Conservation (phyloP, 2,888 invertebrate species). For the Adelphocoris suturalis region DNA sequence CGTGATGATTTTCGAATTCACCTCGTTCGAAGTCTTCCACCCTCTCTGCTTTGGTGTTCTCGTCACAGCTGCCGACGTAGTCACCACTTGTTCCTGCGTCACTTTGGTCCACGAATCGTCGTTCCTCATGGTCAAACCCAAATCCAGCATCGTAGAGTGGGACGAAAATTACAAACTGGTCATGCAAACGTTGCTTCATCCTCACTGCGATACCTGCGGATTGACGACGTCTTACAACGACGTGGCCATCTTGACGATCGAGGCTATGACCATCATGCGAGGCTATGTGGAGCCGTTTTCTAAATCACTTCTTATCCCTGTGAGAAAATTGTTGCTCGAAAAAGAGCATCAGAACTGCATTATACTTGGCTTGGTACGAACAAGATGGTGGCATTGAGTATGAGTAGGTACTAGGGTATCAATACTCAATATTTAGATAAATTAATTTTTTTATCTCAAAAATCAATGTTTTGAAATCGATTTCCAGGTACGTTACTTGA, state of each 20-base stretch:
- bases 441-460: too few species aligned
- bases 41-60: background rate
- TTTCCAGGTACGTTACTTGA: too few species aligned
- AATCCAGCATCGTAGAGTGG: background rate
- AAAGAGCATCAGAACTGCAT: background rate
- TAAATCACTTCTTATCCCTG: too few species aligned
- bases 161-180: background rate
- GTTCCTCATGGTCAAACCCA: background rate
- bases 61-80: background rate
- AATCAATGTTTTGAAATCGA: too few species aligned
- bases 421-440: too few species aligned
- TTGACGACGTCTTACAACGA: background rate
- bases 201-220: background rate
- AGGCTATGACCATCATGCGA: background rate
- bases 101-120: background rate
- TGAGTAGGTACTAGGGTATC: too few species aligned
- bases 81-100: background rate
- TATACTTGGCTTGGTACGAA: too few species aligned
- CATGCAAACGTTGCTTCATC: background rate
- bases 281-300: background rate
- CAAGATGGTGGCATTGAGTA: too few species aligned
- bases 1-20: background rate
- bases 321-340: background rate
- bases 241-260: background rate
- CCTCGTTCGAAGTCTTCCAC: background rate